Conservation (phyloP, 2,888 invertebrate species). For the Cheilosia vulpina region DNA sequence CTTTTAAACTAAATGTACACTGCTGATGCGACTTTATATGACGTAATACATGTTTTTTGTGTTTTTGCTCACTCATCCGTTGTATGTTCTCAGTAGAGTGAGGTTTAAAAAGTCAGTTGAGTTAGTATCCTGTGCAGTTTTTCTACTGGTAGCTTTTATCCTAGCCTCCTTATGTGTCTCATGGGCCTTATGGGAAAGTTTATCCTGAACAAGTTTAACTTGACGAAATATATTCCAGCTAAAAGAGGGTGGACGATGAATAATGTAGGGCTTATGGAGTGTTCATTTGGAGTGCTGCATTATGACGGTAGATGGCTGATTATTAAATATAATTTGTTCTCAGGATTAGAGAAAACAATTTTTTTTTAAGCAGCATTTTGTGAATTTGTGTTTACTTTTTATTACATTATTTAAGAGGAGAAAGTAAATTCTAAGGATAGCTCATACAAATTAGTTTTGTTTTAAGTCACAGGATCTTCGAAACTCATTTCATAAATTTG, state of each 20-base stretch:
- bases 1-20: background rate
- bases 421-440: too few species aligned
- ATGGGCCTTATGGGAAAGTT: slow-evolving; percentile 17
- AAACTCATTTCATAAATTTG: too few species aligned
- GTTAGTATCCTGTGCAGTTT: slow-evolving; percentile 27
- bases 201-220: slow-evolving; percentile 28
- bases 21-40: slow-evolving; percentile 2
- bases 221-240: slow-evolving; percentile 10
- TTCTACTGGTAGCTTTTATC: background rate
- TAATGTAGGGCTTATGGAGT: slow-evolving; percentile 5
- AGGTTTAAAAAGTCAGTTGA: slow-evolving; percentile 19
- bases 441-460: too few species aligned
- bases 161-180: background rate
- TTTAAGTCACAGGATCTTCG: too few species aligned
- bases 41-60: slow-evolving; percentile 8
- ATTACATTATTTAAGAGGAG: too few species aligned
- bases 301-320: slow-evolving; percentile 18
- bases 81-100: slow-evolving; percentile 15
- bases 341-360: background rate
- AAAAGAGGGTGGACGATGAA: background rate
- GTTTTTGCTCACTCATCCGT: slow-evolving; percentile 7
- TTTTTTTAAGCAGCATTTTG: background rate
- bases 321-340: slow-evolving; percentile 18
- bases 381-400: too few species aligned
- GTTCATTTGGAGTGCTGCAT: background rate